Evolutionary conservation across 2,113 vertebrate genomes (phyloP).

Genomic region (Tamias sibiricus): DNA sequence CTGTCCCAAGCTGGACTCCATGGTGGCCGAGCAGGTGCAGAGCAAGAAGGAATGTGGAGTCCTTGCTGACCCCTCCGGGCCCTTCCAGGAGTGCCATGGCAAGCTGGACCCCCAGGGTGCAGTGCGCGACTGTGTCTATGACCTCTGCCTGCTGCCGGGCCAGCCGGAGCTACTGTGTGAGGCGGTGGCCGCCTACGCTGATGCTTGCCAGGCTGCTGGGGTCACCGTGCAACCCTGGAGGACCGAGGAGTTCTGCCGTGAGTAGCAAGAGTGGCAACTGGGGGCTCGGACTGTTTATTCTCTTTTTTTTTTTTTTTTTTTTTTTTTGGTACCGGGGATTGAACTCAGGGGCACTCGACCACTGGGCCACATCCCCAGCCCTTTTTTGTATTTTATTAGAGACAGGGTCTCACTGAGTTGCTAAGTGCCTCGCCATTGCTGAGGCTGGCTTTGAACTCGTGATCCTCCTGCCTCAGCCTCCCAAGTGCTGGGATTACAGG

Average conservation of each 20-base stretch:
- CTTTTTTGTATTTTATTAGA: no score
- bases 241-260: conserved; percentile 84
- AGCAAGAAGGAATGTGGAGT: conserved; percentile 86
- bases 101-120: conserved; percentile 82
- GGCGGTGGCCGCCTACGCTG: conserved; percentile 83
- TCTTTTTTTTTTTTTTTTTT: no score
- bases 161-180: conserved; percentile 85
- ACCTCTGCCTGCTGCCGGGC: conserved; percentile 85
- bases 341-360: no score
- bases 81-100: conserved; percentile 85
- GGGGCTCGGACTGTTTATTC: no score
- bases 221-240: conserved; percentile 87
- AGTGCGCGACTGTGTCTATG: conserved; percentile 85
- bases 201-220: conserved; percentile 84
- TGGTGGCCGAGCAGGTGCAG: conserved; percentile 63
- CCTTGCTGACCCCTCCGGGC: conserved; percentile 63
- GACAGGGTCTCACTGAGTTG: no score
- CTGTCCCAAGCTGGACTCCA: conserved; percentile 72
- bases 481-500: no score
- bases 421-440: no score
- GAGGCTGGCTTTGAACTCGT: no score
- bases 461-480: no score
- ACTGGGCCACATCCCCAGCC: no score
- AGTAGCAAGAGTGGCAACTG: conserved; percentile 76
- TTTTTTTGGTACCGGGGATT: no score